These are phyloP conservation scores for Copidosoma aretas DNA, from an alignment of 2,888 invertebrate species.

Conservation along the genomic window DNA sequence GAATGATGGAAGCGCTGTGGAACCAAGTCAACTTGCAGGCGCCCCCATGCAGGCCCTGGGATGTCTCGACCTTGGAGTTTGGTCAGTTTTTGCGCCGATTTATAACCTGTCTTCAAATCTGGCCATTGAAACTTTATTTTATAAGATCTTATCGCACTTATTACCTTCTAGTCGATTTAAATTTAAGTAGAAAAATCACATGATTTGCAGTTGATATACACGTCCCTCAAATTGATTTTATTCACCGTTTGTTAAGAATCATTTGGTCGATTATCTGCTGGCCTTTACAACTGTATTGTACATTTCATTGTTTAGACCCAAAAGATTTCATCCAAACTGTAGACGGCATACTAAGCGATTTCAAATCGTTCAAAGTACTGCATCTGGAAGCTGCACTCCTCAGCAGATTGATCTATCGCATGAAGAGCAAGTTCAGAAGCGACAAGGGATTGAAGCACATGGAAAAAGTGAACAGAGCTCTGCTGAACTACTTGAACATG, in stretches of 20 bases:
- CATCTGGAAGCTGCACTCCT: slow-evolving; percentile 67
- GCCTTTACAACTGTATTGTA: too few relatives aligned
- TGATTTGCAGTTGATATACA: too few relatives aligned
- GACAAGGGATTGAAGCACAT: slow-evolving; percentile 68
- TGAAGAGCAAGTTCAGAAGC: slow-evolving; percentile 67
- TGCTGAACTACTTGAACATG: slow-evolving; percentile 65
- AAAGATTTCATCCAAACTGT: slow-evolving; percentile 42
- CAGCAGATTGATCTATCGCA: slow-evolving; percentile 68
- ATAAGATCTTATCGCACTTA: too few relatives aligned
- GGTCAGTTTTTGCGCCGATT: slow-evolving; percentile 45
- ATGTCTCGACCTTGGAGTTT: slow-evolving; percentile 43
- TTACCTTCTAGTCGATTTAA: too few relatives aligned
- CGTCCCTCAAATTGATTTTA: too few relatives aligned
- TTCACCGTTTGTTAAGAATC: too few relatives aligned
- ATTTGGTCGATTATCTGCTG: too few relatives aligned
- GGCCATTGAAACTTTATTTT: too few relatives aligned
- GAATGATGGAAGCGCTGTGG: slow-evolving; percentile 54
- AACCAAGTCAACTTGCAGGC: slow-evolving; percentile 51
- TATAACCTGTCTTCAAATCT: not conserved
- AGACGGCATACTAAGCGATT: slow-evolving; percentile 46
- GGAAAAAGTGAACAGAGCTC: slow-evolving; percentile 65
- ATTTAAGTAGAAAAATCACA: too few relatives aligned
- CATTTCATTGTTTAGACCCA: slow-evolving; percentile 43
- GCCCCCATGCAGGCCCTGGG: slow-evolving; percentile 52
- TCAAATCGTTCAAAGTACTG: slow-evolving; percentile 62